A percentile compares a stretch with the other conserved stretches of the same genome.
These are phyloP conservation scores for Chloroceryle aenea DNA, from an alignment of 2,113 vertebrate genomes.

Conservation along the genomic window DNA sequence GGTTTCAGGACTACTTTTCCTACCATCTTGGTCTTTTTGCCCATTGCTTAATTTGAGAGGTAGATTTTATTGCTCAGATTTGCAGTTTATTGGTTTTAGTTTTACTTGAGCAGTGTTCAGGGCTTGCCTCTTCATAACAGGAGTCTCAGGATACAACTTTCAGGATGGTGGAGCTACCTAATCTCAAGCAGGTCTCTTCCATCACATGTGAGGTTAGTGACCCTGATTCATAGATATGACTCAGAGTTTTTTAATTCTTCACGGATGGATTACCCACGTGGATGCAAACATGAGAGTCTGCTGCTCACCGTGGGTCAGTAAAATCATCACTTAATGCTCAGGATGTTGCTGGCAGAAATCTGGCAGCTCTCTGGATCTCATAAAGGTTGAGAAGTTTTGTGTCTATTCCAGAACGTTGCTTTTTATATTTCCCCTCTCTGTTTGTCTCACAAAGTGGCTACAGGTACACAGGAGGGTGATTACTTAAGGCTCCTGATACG, in stretches of 20 bases:
- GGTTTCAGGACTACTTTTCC: background rate
- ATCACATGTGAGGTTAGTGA: background rate
- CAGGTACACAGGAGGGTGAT: background rate
- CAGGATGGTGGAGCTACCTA: background rate
- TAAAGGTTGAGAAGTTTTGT: background rate
- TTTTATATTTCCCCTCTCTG: background rate
- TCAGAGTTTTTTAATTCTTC: background rate
- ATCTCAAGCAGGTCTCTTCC: background rate
- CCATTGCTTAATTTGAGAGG: background rate
- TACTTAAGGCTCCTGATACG: background rate
- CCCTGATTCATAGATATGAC: background rate
- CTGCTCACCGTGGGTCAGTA: background rate
- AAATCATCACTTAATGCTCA: background rate
- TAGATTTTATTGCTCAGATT: background rate
- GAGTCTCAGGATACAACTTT: background rate
- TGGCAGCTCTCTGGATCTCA: background rate
- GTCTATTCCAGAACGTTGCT: background rate
- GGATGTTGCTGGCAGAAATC: background rate
- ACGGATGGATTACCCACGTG: background rate
- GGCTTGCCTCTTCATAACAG: background rate
- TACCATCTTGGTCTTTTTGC: background rate
- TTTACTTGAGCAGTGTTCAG: background rate
- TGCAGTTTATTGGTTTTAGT: background rate
- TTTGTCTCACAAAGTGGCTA: background rate
- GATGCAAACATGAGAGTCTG: background rate